Evolutionary conservation across 1,140 invertebrate genomes (phyloP), one percentile per base, ranked within the genome.

Genomic region (Chlorops oryzae): DNA sequence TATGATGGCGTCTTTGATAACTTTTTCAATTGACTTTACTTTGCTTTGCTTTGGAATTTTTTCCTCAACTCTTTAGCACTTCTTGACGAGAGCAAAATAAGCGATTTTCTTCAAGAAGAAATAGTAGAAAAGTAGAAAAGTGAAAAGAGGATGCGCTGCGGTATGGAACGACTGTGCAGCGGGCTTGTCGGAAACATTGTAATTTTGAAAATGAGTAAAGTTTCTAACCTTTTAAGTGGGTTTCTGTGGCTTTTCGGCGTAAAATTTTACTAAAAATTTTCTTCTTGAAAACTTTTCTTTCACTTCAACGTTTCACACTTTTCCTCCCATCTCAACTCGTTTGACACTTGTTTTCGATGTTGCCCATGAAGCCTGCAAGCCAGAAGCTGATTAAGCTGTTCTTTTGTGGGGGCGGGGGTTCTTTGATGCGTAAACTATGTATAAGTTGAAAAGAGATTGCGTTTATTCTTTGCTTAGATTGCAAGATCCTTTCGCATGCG

Each of bases 151-250:
- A n/a, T n/a, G n/a, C n/a, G n/a, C n/a, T n/a, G n/a, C n/a, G n/a
- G n/a, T n/a, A n/a, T n/a, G n/a, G n/a, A n/a, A n/a, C n/a, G n/a
- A n/a, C n/a, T n/a, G n/a, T 64, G 62, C 47, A 57, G 48, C 59
- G 54, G 58, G 62, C 62, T 65, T 65, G 62, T 58, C n/a, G 62
- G 62, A 58, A 65, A 64, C 62, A 64, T 64, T 64, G 62, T 64
- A 64, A 65, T 64, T 64, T 64, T 64, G 62, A 64, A 64, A 64
- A 64, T 64, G 62, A 64, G 62, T 64, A 64, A 64, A 64, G 62
- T 64, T 64, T 64, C 57, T 62, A n/a, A n/a, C n/a, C n/a, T n/a
- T n/a, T n/a, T n/a, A n/a, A n/a, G n/a, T n/a, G n/a, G n/a, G n/a
- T n/a, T n/a, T n/a, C n/a, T n/a, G n/a, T n/a, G n/a, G n/a, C n/a